Conservation (phyloP, 2,797 vertebrate species). For the Petrocephalus schoutedeni region DNA sequence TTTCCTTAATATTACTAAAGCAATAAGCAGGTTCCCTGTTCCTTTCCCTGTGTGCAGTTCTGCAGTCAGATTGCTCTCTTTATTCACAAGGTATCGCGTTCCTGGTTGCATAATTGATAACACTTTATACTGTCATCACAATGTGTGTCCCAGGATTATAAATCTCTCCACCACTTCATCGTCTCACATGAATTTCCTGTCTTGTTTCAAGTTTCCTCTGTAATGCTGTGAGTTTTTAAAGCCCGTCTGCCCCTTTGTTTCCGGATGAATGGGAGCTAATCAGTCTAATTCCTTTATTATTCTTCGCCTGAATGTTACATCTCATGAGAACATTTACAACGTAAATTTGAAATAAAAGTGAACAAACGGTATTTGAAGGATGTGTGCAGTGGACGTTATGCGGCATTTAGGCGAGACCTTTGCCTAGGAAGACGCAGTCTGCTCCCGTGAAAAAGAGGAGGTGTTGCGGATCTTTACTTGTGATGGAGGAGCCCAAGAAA, state of each 20-base stretch:
- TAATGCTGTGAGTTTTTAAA: slow-evolving; percentile 1
- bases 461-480: background rate
- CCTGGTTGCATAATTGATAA: slow-evolving; percentile 20
- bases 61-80: background rate
- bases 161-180: slow-evolving; percentile 3
- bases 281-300: background rate
- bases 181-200: background rate
- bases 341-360: background rate
- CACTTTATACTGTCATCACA: background rate
- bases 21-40: background rate
- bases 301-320: background rate
- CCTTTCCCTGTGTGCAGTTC: background rate
- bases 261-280: background rate
- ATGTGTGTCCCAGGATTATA: slow-evolving; percentile 2
- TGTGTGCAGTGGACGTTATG: background rate
- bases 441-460: background rate
- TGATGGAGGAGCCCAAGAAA: background rate
- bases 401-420: background rate
- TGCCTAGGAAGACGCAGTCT: background rate
- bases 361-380: background rate
- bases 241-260: background rate
- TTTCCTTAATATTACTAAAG: background rate
- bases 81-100: background rate
- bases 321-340: background rate
- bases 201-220: slow-evolving; percentile 16